Base-by-base conservation (phyloP, 2,113 vertebrate species). In the Steatornis caripensis region DNA sequence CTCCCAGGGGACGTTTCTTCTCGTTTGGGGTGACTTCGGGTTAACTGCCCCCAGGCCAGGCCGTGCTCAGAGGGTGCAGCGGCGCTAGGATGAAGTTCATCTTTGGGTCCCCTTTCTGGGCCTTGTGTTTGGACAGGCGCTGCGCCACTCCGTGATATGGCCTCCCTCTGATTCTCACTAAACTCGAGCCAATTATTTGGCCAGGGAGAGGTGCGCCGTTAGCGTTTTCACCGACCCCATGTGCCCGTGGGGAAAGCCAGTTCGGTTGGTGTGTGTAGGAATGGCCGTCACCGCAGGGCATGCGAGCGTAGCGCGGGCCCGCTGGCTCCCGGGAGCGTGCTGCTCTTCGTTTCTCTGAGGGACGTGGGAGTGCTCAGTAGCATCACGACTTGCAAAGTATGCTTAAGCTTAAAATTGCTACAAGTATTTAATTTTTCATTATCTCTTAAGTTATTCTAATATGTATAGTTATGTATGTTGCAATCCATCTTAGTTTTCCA, bases 241-340 rank as follows among this genome's bases (percentile, higher is more conserved):
- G 13, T 23, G 34, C 27, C 30, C 3, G 1, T 9, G 19, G 9
- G n/a, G n/a, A 46, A 36, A 24, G 32, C 12, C 24, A 1, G 41
- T 6, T 34, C 1, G 7, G 27, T 15, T 9, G 1, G 9, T 3
- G 5, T 4, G 17, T 4, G 16, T 23, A 3, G 48, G 15, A 16
- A 6, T 0, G 20, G 32, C 27, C 34, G 55, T n/a, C 21, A 1
- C 21, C 8, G n/a, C 18, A 4, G 20, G 22, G 23, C 8, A 29
- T 7, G 27, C 11, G 48, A 4, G 46, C 17, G 2, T 5, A 3
- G 22, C 2, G 1, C 13, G 0, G 2, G n/a, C 81, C 49, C 26
- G 15, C 45, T 36, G 32, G 17, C 39, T 46, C 46, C 10, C 3
- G 29, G 15, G 17, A 2, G 6, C 4, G 3, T 2, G 6, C 7